Percentiles rank a stretch among this genome's conserved stretches.
phyloP scores from a whole-genome alignment of 1,140 invertebrate species.

The Harlomillsia oculata region DNA sequence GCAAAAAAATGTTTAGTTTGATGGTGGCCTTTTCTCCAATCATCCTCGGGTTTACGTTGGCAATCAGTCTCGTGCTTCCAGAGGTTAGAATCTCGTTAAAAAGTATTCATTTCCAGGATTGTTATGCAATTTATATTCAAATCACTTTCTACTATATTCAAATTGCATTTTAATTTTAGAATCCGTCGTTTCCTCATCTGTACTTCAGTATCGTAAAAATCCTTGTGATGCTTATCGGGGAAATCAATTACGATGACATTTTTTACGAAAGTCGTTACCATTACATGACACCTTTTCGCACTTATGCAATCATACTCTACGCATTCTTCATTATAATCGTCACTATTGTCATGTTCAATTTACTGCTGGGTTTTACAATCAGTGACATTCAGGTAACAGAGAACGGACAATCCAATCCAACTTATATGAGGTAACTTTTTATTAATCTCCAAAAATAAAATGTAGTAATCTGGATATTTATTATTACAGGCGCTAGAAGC shows the following conservation, averaged over 20 bases:
- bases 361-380: constrained; percentile 9
- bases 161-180: not conserved
- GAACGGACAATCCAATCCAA: not conserved
- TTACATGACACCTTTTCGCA: not conserved
- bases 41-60: constrained; percentile 2
- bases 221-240: constrained; percentile 8
- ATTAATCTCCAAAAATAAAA: not conserved
- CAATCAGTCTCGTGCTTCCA: constrained; percentile 6
- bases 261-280: not conserved
- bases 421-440: not conserved
- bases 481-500: not conserved
- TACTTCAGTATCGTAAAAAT: constrained; percentile 6
- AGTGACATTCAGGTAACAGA: constrained; percentile 5
- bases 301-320: not conserved
- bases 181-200: not conserved
- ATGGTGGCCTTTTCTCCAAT: constrained; percentile 10
- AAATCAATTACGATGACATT: constrained; percentile 10
- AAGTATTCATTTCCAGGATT: too few species aligned
- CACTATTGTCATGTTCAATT: constrained; percentile 11
- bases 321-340: constrained; percentile 4
- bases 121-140: too few species aligned
- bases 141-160: too few species aligned
- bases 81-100: too few species aligned
- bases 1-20: constrained; percentile 1
- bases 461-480: too few species aligned